A percentile compares a stretch with the other conserved stretches of the same genome.
Conservation (phyloP, 2,888 invertebrate genomes). For the Incurvaria masculella region DNA sequence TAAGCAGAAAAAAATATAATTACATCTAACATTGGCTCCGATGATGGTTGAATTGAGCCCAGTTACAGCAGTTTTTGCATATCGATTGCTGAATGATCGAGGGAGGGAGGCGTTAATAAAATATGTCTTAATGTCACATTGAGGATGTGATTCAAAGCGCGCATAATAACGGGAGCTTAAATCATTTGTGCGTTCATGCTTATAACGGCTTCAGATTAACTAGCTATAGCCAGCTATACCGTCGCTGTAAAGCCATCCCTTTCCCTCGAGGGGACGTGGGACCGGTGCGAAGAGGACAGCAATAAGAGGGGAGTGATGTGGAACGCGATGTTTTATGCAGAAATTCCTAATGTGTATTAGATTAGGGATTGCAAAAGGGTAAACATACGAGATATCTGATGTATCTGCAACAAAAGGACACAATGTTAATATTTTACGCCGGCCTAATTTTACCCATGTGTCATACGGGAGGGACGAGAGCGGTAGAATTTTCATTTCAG, state of each 20-base stretch:
- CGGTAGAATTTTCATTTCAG: too few species aligned
- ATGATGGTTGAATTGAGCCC: too few species aligned
- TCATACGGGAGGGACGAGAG: conserved; percentile 32
- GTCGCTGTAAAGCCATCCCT: conserved; percentile 4
- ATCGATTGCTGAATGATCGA: background rate
- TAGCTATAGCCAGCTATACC: background rate
- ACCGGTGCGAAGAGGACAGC: conserved; percentile 5
- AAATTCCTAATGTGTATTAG: conserved; percentile 15
- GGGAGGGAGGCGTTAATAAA: conserved; percentile 10
- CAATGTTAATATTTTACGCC: conserved; percentile 29
- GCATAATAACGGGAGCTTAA: conserved; percentile 15
- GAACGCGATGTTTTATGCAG: conserved; percentile 12
- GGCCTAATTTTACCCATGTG: conserved; percentile 34
- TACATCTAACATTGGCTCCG: too few species aligned
- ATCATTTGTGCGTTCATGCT: conserved; percentile 13
- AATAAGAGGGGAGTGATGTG: conserved; percentile 4
- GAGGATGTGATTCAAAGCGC: conserved; percentile 14
- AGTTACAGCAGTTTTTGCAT: background rate
- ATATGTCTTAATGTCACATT: conserved; percentile 15
- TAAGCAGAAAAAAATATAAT: too few species aligned
- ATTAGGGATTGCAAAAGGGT: conserved; percentile 14
- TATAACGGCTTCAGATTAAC: conserved; percentile 13
- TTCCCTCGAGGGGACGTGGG: background rate
- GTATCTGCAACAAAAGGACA: conserved; percentile 23
- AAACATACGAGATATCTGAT: conserved; percentile 6